phyloP scores from a whole-genome alignment of 2,888 invertebrate genomes.

The Xanthostigma xanthostigma region DNA sequence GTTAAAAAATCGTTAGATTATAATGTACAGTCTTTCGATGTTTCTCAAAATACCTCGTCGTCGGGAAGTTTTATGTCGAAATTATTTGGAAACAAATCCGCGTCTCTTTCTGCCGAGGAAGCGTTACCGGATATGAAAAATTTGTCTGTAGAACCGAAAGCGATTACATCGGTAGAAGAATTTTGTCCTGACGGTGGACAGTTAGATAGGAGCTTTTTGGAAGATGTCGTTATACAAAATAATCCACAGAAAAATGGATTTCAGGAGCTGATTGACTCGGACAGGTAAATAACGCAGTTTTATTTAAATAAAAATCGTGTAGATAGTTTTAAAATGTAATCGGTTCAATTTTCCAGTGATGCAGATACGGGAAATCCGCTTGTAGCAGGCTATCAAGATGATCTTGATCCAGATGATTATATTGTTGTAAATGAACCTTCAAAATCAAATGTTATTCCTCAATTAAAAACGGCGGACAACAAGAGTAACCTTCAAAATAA shows the following conservation, averaged over 20 bases:
- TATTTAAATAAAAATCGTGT: not conserved
- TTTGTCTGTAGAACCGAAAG: constrained; percentile 8
- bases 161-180: constrained; percentile 46
- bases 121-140: constrained; percentile 21
- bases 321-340: constrained; percentile 1
- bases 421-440: constrained; percentile 17
- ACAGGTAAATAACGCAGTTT: constrained; percentile 29
- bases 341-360: constrained; percentile 33
- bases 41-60: constrained; percentile 8
- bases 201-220: constrained; percentile 59
- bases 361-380: constrained; percentile 60
- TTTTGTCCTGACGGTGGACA: constrained; percentile 63
- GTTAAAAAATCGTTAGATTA: constrained; percentile 12
- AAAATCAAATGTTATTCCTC: not conserved
- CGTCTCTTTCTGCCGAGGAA: constrained; percentile 17
- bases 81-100: constrained; percentile 22
- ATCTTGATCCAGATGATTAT: constrained; percentile 54
- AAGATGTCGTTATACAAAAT: constrained; percentile 36
- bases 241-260: constrained; percentile 26
- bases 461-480: too few species aligned
- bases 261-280: constrained; percentile 32
- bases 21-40: constrained; percentile 13
- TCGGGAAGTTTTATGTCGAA: constrained; percentile 23
- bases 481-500: too few species aligned
- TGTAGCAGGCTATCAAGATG: constrained; percentile 73